Evolutionary conservation across 2,888 invertebrate genomes (phyloP).

Genomic region (Hydrotaea diabolus): DNA sequence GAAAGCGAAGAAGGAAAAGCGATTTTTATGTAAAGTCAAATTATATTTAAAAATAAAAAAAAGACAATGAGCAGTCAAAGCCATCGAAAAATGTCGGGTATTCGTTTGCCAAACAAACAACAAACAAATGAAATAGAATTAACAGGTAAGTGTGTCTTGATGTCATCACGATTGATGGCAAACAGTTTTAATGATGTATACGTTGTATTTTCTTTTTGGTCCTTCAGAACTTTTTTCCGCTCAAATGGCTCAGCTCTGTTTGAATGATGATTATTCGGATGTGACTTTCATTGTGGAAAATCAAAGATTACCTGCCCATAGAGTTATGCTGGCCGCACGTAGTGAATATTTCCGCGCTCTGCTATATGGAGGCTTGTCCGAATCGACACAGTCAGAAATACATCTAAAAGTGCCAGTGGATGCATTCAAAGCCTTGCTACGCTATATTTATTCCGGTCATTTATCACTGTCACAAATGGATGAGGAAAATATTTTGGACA

Average conservation of each 20-base stretch:
- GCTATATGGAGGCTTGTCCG: conserved; percentile 89
- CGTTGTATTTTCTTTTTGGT: not conserved
- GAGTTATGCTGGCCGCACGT: conserved; percentile 94
- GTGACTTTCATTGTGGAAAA: conserved; percentile 93
- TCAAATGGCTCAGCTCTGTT: conserved; percentile 91
- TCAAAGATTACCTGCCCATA: conserved; percentile 79
- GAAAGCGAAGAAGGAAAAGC: not conserved
- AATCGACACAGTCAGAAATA: conserved; percentile 89
- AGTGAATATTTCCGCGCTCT: conserved; percentile 97
- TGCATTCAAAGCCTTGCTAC: conserved; percentile 93
- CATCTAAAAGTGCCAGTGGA: conserved; percentile 90
- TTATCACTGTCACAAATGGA: conserved; percentile 86
- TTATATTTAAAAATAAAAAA: conserved; percentile 18
- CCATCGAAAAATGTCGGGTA: conserved; percentile 82
- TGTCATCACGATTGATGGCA: not conserved
- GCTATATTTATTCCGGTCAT: conserved; percentile 96
- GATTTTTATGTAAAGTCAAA: conserved; percentile 40
- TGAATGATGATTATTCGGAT: conserved; percentile 95
- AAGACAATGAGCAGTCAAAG: conserved; percentile 79
- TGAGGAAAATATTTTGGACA: conserved; percentile 87
- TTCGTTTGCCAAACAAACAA: conserved; percentile 78
- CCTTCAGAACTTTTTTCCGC: conserved; percentile 87
- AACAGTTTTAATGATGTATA: not conserved
- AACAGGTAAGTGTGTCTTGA: conserved; percentile 80
- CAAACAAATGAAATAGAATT: conserved; percentile 84